Conservation (phyloP, 2,888 invertebrate genomes). For the Byasa hedistus region DNA sequence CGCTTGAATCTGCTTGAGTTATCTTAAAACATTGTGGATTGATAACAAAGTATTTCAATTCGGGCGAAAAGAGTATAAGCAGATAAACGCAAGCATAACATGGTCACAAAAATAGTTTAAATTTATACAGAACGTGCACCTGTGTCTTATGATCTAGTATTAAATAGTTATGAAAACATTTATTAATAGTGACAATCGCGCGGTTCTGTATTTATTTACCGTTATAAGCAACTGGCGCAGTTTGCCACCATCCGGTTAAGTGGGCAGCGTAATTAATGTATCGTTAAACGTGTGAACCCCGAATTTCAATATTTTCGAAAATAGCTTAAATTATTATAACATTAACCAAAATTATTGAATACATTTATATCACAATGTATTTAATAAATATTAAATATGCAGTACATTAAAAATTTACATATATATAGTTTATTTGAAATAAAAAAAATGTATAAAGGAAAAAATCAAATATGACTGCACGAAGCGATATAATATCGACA, state of each 20-base stretch:
- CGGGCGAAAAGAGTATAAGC: neutral
- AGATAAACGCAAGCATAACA: too few species aligned
- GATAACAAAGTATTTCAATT: neutral
- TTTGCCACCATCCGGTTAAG: constrained; percentile 49
- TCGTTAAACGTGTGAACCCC: constrained; percentile 53
- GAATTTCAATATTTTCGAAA: constrained; percentile 43
- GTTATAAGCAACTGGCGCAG: constrained; percentile 35
- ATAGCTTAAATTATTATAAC: neutral
- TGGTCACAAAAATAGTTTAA: neutral
- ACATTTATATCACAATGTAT: neutral
- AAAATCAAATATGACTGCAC: neutral
- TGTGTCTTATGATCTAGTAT: neutral
- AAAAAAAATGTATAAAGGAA: neutral
- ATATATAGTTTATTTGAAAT: too few species aligned
- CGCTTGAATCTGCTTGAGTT: neutral
- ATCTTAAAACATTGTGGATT: neutral
- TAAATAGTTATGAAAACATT: constrained; percentile 22
- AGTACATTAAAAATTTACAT: too few species aligned
- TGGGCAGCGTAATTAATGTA: constrained; percentile 63
- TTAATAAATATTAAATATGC: neutral
- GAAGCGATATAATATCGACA: constrained; percentile 1
- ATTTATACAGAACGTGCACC: neutral
- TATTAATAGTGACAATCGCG: constrained; percentile 33
- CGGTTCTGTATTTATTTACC: constrained; percentile 21
- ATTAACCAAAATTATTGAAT: neutral